Percentiles rank a stretch among this genome's conserved stretches.
Evolutionary conservation across 2,888 invertebrate genomes (phyloP).

Genomic region (Parnassius glacialis): DNA sequence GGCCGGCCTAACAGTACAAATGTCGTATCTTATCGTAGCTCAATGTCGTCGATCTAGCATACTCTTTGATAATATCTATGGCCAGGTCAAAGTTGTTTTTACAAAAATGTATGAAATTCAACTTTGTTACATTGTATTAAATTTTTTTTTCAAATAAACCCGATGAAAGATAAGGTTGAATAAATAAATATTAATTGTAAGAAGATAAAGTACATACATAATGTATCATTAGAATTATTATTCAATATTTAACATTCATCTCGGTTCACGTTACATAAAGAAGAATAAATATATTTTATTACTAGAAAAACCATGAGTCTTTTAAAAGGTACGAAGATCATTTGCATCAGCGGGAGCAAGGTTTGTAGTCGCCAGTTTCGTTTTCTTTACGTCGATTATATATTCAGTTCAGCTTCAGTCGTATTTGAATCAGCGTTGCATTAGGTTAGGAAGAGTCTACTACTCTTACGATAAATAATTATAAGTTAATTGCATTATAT

Average conservation of each 20-base stretch:
- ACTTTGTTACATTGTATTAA: constrained; percentile 24
- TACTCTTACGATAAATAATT: no score
- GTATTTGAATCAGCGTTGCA: constrained; percentile 38
- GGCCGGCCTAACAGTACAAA: no score
- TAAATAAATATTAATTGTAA: constrained; percentile 46
- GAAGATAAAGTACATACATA: constrained; percentile 48
- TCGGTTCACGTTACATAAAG: constrained; percentile 25
- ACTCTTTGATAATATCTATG: no score
- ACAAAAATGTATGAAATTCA: constrained; percentile 20
- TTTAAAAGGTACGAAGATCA: constrained; percentile 58
- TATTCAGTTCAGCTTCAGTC: constrained; percentile 39
- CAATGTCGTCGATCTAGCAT: no score
- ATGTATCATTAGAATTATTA: constrained; percentile 22
- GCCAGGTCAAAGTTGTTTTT: no score
- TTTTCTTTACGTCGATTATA: constrained; percentile 21
- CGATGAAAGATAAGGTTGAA: constrained; percentile 49
- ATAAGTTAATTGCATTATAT: no score
- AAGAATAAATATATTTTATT: constrained; percentile 20
- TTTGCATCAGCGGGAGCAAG: constrained; percentile 64
- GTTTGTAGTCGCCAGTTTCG: constrained; percentile 45
- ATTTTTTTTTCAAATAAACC: constrained; percentile 29
- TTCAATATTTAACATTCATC: constrained; percentile 25
- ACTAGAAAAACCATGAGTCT: constrained; percentile 54
- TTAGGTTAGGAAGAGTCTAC: constrained; percentile 1
- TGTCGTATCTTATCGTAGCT: no score